Conservation (phyloP, 2,113 vertebrate species). For the Larimichthys crocea region DNA sequence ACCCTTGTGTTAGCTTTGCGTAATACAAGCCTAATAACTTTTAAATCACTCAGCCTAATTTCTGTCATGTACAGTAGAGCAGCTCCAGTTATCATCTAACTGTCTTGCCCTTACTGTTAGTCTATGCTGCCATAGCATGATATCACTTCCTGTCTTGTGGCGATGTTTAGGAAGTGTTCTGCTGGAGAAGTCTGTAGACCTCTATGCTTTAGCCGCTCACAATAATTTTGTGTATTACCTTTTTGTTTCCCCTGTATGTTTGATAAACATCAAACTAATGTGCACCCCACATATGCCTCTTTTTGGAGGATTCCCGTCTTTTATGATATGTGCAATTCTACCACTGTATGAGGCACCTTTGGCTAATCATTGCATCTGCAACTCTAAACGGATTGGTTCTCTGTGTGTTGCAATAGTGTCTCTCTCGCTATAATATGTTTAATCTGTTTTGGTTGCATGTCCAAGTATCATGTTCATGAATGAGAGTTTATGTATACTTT, state of each 20-base stretch:
- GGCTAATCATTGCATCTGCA: constrained; percentile 20
- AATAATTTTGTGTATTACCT: constrained; percentile 24
- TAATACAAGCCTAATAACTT: constrained; percentile 8
- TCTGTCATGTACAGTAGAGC: constrained; percentile 62
- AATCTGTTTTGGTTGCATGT: constrained; percentile 41
- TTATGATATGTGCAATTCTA: constrained; percentile 60
- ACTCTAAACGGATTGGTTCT: constrained; percentile 39
- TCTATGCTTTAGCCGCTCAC: constrained; percentile 30
- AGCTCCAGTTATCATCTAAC: constrained; percentile 58
- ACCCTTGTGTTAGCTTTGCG: background rate
- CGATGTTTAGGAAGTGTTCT: constrained; percentile 31
- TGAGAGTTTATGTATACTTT: background rate
- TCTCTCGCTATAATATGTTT: constrained; percentile 2
- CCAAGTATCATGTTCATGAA: background rate
- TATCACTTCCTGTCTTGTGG: constrained; percentile 54
- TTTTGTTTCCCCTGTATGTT: constrained; percentile 53
- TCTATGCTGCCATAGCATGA: constrained; percentile 66
- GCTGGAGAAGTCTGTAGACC: constrained; percentile 15
- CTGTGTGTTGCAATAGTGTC: constrained; percentile 33
- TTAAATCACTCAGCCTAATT: constrained; percentile 58
- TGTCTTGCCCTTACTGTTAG: constrained; percentile 16
- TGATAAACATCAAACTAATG: constrained; percentile 65
- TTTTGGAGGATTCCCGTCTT: constrained; percentile 74
- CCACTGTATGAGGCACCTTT: constrained; percentile 39
- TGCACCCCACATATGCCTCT: constrained; percentile 24